phyloP scores from a whole-genome alignment of 2,888 invertebrate species.

The Eumerus sabulonum region DNA sequence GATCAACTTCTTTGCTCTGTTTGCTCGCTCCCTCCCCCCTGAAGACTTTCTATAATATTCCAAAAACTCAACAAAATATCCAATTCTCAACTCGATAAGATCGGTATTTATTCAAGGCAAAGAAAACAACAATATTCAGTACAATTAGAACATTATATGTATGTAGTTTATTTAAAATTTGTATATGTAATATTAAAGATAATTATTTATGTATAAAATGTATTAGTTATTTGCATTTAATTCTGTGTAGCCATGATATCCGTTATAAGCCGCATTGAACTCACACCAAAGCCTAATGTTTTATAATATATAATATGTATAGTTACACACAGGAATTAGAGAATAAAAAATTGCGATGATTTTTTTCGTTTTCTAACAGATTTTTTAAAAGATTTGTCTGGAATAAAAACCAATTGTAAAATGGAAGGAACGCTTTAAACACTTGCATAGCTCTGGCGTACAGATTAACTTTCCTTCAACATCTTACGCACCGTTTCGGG shows the following conservation, averaged over 20 bases:
- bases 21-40: too few species aligned
- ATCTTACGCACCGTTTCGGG: slow-evolving; percentile 46
- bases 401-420: slow-evolving; percentile 36
- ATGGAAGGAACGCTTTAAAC: slow-evolving; percentile 58
- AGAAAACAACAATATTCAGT: too few species aligned
- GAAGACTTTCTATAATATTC: too few species aligned
- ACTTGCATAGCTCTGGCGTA: background rate
- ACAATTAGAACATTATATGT: too few species aligned
- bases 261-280: slow-evolving; percentile 43
- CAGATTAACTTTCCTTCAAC: slow-evolving; percentile 51
- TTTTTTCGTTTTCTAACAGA: background rate
- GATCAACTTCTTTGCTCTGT: too few species aligned
- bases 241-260: slow-evolving; percentile 25
- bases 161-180: too few species aligned
- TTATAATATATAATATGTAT: slow-evolving; percentile 30
- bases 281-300: slow-evolving; percentile 49
- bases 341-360: background rate
- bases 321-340: slow-evolving; percentile 20
- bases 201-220: too few species aligned
- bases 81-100: too few species aligned
- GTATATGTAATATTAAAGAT: too few species aligned
- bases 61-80: too few species aligned
- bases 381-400: slow-evolving; percentile 21
- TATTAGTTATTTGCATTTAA: slow-evolving; percentile 28
- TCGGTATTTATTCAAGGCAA: too few species aligned